Evolutionary conservation across 1,140 invertebrate genomes (phyloP), one percentile per base, ranked within the genome.

Genomic region (Arion vulgaris): DNA sequence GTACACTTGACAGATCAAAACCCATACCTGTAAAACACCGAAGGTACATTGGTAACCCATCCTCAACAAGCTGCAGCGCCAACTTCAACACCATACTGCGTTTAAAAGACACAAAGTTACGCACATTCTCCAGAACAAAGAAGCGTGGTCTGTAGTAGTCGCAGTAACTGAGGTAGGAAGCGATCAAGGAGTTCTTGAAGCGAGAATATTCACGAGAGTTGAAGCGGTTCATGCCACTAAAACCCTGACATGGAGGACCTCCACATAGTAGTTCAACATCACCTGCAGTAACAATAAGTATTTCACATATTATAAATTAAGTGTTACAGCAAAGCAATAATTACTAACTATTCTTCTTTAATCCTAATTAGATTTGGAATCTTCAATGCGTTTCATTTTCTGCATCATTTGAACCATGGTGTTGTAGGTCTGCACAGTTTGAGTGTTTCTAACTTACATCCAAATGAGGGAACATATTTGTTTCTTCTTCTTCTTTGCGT

Each of bases 241-340:
- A 98, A 0, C 96, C 96, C 92, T 98, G 97, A 90, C 96, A 98
- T 0, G 96, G 96, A n/a, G 96, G 96, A 9, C 96, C 96, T 53
- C 96, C 97, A 89, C 96, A 96, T 4, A 98, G 89, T 57, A 97
- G 89, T 86, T 97, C 96, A 0, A 98, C 96, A 82, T 97, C 96
- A 11, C 96, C 80, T 81, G 62, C n/a, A 7, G 68, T n/a, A 34
- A 79, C 28, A 51, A 41, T 51, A 66, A 68, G n/a, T 57, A n/a
- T 57, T 9, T 49, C 19, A n/a, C 26, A 57, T 57, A 57, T 57
- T n/a, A n/a, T n/a, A n/a, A n/a, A n/a, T n/a, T n/a, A n/a, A n/a
- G n/a, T n/a, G n/a, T n/a, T n/a, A n/a, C n/a, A n/a, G n/a, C n/a
- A n/a, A n/a, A n/a, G n/a, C n/a, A n/a, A n/a, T n/a, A n/a, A n/a